A percentile compares a stretch with the other conserved stretches of the same genome.
These are phyloP conservation scores for Thymelicus sylvestris DNA, from an alignment of 2,888 invertebrate genomes.

Conservation along the genomic window DNA sequence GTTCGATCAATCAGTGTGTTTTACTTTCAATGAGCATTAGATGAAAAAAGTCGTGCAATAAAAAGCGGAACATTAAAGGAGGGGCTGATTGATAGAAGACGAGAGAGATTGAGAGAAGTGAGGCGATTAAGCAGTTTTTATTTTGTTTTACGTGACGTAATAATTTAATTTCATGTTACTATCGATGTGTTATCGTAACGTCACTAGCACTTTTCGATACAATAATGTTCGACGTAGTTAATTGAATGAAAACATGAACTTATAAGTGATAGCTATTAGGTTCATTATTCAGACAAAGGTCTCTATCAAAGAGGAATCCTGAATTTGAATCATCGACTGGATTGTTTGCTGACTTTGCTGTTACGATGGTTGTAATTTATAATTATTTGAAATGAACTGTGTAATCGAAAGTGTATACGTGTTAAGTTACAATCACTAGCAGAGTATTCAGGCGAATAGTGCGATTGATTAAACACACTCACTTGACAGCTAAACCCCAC, in stretches of 20 bases:
- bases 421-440: no score
- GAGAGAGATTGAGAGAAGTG: not conserved
- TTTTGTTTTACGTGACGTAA: not conserved
- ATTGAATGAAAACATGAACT: slow-evolving; percentile 23
- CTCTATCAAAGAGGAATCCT: slow-evolving; percentile 18
- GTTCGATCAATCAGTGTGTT: slow-evolving; percentile 21
- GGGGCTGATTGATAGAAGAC: not conserved
- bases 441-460: not conserved
- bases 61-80: not conserved
- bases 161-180: not conserved
- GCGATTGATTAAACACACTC: slow-evolving; percentile 3
- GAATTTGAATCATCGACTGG: slow-evolving; percentile 13
- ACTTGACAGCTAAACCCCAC: not conserved
- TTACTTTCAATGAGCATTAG: slow-evolving; percentile 19
- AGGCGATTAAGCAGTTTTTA: not conserved
- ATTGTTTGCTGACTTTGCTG: not conserved
- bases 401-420: no score
- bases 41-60: slow-evolving; percentile 1
- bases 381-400: no score
- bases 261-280: slow-evolving; percentile 33
- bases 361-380: not conserved
- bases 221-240: slow-evolving; percentile 18
- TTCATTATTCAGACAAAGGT: slow-evolving; percentile 25
- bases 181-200: not conserved
- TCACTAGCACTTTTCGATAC: slow-evolving; percentile 6